Percentiles rank a stretch among this genome's conserved stretches.
Evolutionary conservation across 2,797 vertebrate species (phyloP).

Genomic region (Rhadinocentrus ornatus): DNA sequence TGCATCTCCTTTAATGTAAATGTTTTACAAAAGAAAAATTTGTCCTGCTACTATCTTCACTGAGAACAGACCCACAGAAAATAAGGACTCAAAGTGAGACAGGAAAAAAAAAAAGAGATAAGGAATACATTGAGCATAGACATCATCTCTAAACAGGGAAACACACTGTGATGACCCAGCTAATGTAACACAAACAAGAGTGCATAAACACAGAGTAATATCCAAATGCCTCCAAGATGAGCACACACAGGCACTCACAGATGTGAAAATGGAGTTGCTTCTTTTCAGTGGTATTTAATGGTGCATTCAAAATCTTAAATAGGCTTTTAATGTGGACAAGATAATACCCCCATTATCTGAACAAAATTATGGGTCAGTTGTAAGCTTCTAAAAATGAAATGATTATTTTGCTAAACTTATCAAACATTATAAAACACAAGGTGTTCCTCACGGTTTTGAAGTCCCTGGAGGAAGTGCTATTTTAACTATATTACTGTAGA

Average conservation of each 20-base stretch:
- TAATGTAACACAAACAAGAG: constrained; percentile 45
- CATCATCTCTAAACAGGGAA: constrained; percentile 44
- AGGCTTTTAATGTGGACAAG: too few relatives aligned
- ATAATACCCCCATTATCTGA: too few relatives aligned
- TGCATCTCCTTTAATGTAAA: constrained; percentile 36
- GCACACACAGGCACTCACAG: constrained; percentile 27
- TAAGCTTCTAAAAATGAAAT: too few relatives aligned
- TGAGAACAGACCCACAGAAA: constrained; percentile 51
- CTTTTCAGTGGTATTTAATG: neutral
- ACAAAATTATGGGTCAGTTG: too few relatives aligned
- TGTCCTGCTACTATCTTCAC: constrained; percentile 44
- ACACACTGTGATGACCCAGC: constrained; percentile 37
- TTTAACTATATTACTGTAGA: too few relatives aligned
- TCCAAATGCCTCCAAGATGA: constrained; percentile 36
- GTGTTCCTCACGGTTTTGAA: too few relatives aligned
- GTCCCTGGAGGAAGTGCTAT: too few relatives aligned
- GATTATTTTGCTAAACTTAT: too few relatives aligned
- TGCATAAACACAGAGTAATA: constrained; percentile 42
- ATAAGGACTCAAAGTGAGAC: constrained; percentile 32
- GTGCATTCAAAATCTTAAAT: too few relatives aligned
- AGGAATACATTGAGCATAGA: constrained; percentile 36
- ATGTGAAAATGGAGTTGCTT: constrained; percentile 43
- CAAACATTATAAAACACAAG: too few relatives aligned
- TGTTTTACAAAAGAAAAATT: constrained; percentile 53
- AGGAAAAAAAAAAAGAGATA: constrained; percentile 19